Conservation (phyloP, 2,113 vertebrate genomes). For the Chionodraco myersi region DNA sequence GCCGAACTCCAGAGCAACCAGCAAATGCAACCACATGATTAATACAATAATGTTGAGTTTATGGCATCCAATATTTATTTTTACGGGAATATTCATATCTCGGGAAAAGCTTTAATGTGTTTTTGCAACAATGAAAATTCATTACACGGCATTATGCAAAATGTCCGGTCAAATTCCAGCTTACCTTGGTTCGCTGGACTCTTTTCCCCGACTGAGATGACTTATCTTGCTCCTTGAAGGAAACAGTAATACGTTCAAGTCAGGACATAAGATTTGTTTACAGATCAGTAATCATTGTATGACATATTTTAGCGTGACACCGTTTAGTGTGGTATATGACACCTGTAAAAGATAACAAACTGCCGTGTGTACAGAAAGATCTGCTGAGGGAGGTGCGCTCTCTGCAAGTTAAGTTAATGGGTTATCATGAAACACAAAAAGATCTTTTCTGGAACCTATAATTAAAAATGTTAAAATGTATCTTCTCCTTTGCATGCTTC, state of each 20-base stretch:
- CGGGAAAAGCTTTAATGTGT: background rate
- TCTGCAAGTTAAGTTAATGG: background rate
- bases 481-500: no score
- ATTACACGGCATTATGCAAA: conserved; percentile 22
- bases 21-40: conserved; percentile 12
- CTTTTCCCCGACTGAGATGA: conserved; percentile 59
- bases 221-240: conserved; percentile 60
- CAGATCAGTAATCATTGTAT: background rate
- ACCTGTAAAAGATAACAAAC: background rate
- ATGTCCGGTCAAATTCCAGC: background rate
- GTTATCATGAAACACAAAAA: background rate
- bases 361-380: background rate
- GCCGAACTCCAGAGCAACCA: conserved; percentile 46
- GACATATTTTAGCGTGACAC: background rate
- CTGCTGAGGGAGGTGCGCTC: background rate
- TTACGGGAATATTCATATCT: background rate
- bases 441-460: background rate
- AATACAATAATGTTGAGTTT: background rate
- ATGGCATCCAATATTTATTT: background rate
- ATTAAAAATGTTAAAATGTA: no score
- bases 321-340: background rate
- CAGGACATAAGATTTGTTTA: conserved; percentile 45
- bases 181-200: conserved; percentile 75
- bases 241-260: conserved; percentile 31
- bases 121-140: conserved; percentile 12